Base-by-base conservation (phyloP, 2,888 invertebrate genomes). In the Hypolimnas misippus region DNA sequence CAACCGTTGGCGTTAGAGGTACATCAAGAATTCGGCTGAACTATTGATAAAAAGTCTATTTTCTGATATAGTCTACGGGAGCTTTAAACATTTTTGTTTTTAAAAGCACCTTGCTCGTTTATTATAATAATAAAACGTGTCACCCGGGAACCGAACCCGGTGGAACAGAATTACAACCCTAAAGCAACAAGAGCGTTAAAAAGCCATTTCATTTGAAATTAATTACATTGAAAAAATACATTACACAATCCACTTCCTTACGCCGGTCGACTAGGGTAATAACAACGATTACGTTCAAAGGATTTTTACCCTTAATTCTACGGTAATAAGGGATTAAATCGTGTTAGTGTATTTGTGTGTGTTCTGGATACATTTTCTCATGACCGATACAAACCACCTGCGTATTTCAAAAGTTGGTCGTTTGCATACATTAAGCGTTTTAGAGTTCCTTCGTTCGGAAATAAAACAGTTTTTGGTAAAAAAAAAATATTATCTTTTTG, bases 161-260 rank as follows among this genome's bases (percentile, higher is more conserved):
- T n/a, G n/a, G 46, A 56, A 33, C 49, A 25, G 31, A 67, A 65
- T n/a, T n/a, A 63, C 58, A 60, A 35, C 65, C 67, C 60, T 63
- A 63, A 65, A 63, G 31, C 65, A 66, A 70, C 69, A 65, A 57
- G 62, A 63, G 70, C 67, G 71, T 73, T 73, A 72, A 72, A 73
- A 71, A 69, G 62, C 70, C 72, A 76, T 74, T 74, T 60, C 70
- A 74, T 72, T 74, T 57, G 49, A 69, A 71, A 74, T 74, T 75
- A 74, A 76, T 75, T 74, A 72, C 69, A 62, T 65, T 66, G 63
- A 73, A 73, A 70, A 72, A 73, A 70, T 65, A 70, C 66, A 72
- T 70, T 69, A 68, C 63, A 62, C 33, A 12, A 33, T 33, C 10
- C 33, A 33, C 49, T 54, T 50, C 44, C 63, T 53, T 19, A 55